Evolutionary conservation across 2,797 vertebrate species (phyloP).

Genomic region (Rhynchotus rufescens): DNA sequence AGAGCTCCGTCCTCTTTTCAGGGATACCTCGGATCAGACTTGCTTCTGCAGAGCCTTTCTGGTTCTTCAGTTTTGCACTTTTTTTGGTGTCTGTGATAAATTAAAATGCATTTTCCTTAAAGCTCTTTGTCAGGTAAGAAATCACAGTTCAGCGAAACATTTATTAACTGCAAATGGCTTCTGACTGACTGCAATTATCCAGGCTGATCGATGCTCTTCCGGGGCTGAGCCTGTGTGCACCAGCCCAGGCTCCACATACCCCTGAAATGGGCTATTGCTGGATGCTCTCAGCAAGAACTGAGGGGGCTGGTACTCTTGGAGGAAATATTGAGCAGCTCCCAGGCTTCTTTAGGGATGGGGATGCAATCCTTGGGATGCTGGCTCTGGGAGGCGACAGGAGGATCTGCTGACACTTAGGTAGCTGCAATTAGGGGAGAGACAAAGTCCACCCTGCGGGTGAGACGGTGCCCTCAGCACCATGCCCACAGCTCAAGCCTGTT

Average conservation of each 20-base stretch:
- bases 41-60: neutral
- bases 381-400: neutral
- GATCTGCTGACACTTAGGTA: constrained; percentile 25
- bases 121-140: neutral
- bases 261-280: neutral
- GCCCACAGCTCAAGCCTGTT: constrained; percentile 12
- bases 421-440: constrained; percentile 31
- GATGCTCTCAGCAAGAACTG: neutral
- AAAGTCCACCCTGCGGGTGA: neutral
- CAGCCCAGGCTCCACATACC: neutral
- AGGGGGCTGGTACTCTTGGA: neutral
- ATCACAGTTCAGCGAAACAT: neutral
- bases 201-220: neutral
- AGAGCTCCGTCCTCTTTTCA: neutral
- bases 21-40: neutral
- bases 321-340: neutral
- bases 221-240: fast-evolving
- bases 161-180: neutral
- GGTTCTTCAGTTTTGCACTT: neutral
- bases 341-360: neutral
- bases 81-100: neutral
- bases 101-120: neutral
- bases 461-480: neutral
- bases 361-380: neutral
- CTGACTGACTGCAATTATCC: neutral